These are phyloP conservation scores for Caenorhabditis sp. DNA, from an alignment of 2,888 invertebrate genomes.

Conservation along the genomic window DNA sequence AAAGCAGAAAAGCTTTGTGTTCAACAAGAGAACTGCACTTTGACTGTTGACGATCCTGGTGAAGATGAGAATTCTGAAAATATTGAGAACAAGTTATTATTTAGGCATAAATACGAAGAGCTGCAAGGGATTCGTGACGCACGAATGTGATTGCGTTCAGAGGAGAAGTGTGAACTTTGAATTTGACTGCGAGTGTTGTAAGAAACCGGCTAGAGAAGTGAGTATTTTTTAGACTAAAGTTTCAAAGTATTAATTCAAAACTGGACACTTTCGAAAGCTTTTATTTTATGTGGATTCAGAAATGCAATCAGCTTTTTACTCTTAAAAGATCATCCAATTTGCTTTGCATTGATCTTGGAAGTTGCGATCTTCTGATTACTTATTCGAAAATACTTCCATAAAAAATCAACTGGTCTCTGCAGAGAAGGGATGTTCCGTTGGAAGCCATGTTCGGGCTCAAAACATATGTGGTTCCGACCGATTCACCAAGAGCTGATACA, in stretches of 20 bases:
- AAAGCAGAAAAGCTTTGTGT: constrained; percentile 36
- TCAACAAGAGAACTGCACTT: constrained; percentile 46
- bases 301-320: too few relatives aligned
- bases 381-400: constrained; percentile 15
- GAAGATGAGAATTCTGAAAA: background rate
- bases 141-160: constrained; percentile 41
- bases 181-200: constrained; percentile 39
- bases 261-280: too few relatives aligned
- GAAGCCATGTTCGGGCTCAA: constrained; percentile 57
- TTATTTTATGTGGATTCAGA: too few relatives aligned
- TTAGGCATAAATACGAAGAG: constrained; percentile 37
- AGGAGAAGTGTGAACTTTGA: constrained; percentile 43
- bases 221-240: background rate
- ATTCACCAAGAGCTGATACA: background rate
- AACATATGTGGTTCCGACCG: constrained; percentile 18
- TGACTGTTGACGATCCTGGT: constrained; percentile 43
- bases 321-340: background rate
- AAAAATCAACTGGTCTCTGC: constrained; percentile 10
- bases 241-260: too few relatives aligned
- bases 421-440: constrained; percentile 43
- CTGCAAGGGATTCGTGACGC: constrained; percentile 25
- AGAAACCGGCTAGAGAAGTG: constrained; percentile 17
- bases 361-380: background rate
- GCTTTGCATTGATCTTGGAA: background rate
- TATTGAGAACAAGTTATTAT: background rate